Conservation (phyloP, 1,140 invertebrate genomes). For the Capitella teleta region DNA sequence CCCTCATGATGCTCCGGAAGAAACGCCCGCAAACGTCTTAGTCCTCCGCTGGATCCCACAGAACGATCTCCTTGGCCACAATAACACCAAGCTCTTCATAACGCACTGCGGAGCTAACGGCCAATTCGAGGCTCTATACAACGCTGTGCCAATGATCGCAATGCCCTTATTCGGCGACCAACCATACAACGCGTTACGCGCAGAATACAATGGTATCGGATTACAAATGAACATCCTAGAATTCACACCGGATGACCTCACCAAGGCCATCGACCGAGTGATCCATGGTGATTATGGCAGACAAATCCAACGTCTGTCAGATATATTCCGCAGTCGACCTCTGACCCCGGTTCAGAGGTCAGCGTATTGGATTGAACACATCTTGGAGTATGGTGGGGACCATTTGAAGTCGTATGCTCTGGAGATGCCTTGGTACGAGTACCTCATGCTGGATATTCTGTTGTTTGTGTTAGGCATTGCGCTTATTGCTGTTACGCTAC, state of each 20-base stretch:
- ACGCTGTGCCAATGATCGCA: constrained; percentile 7
- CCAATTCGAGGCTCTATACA: constrained; percentile 16
- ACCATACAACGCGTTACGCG: constrained; percentile 6
- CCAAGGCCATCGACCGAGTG: constrained; percentile 2
- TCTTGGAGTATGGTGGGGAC: constrained; percentile 11
- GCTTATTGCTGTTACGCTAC: no score
- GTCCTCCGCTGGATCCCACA: constrained; percentile 68
- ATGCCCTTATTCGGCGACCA: constrained; percentile 11
- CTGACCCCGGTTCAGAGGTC: constrained; percentile 1
- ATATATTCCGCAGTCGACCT: not conserved
- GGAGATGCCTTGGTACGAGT: constrained; percentile 20
- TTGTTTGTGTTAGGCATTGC: constrained; percentile 4
- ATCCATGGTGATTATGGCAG: not conserved
- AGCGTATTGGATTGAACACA: constrained; percentile 10
- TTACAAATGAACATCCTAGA: not conserved
- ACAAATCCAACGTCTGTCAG: not conserved
- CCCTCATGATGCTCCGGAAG: no score
- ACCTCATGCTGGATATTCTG: constrained; percentile 18
- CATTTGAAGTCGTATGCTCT: constrained; percentile 17
- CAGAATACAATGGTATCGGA: constrained; percentile 2
- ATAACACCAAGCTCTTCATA: constrained; percentile 19
- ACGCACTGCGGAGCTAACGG: constrained; percentile 24
- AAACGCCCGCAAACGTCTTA: no score
- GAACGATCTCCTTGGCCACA: constrained; percentile 27
- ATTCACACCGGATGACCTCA: constrained; percentile 2